These are phyloP conservation scores for Dicranocentrus wangi DNA, from an alignment of 2,888 invertebrate genomes.

Conservation along the genomic window DNA sequence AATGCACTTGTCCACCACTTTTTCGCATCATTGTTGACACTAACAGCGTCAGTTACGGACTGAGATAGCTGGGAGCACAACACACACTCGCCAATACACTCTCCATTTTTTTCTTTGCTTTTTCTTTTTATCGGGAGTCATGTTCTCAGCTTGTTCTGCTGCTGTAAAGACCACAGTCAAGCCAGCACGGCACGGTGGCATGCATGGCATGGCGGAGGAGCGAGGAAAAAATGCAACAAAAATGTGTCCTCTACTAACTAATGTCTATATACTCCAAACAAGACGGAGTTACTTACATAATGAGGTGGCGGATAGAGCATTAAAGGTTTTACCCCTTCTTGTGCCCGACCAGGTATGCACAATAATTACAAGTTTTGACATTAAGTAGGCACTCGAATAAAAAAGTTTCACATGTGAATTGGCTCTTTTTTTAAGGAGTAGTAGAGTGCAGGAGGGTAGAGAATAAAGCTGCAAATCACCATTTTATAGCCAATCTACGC, in stretches of 20 bases:
- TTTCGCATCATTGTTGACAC: too few species aligned
- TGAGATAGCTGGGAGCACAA: too few species aligned
- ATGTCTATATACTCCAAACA: too few species aligned
- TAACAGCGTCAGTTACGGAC: too few species aligned
- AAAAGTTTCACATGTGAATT: neutral
- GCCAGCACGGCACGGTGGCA: neutral
- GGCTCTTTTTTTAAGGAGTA: conserved; percentile 1
- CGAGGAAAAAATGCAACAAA: too few species aligned
- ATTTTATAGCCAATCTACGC: conserved; percentile 30
- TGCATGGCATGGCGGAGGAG: too few species aligned
- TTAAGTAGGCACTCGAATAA: neutral
- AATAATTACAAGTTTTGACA: neutral
- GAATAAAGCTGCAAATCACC: conserved; percentile 22
- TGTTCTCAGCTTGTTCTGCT: conserved; percentile 6
- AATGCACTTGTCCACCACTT: too few species aligned
- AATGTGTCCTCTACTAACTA: too few species aligned
- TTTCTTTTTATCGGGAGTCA: conserved; percentile 18
- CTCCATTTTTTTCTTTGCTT: conserved; percentile 17
- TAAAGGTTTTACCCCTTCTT: too few species aligned
- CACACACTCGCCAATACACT: conserved; percentile 1
- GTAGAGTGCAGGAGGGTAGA: neutral
- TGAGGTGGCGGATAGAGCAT: too few species aligned
- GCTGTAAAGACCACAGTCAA: neutral
- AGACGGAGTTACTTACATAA: conserved; percentile 5
- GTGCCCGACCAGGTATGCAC: too few species aligned